Base-by-base conservation (phyloP, 1,140 invertebrate species). In the Nautilus pompilius region DNA sequence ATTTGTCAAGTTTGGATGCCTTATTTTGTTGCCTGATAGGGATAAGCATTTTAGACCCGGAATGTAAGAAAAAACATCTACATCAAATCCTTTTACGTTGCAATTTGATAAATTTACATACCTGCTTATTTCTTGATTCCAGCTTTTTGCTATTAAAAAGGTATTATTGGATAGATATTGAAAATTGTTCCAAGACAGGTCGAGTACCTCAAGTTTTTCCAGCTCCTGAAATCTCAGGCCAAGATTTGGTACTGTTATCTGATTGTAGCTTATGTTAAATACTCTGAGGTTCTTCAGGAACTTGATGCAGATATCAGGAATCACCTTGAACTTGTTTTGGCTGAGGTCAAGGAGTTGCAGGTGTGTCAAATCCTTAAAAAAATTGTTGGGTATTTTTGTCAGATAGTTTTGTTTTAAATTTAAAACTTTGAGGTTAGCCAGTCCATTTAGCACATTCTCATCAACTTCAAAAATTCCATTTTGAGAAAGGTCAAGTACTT, bases 211-310 rank as follows among this genome's bases (percentile, higher is more conserved):
- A 46, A 78, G 57, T 2, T 67, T 63, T 45, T 58, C 65, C 41
- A 66, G 68, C 5, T 67, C 67, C 63, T 74, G 74, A 57, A 75
- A 74, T 49, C 73, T 36, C 1, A 69, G 54, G 33, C 71, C 72
- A 24, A 80, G 59, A 26, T 63, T 60, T 4, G 71, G 65, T 2
- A 57, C 36, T 1, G 30, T 63, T n/a, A 78, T 48, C 6, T 67
- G 41, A 59, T 80, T 80, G 64, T 62, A 68, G 32, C 73, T 75
- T 2, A 76, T 48, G 54, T 78, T 75, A n/a, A 80, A 66, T 20
- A 63, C 26, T 57, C 60, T 70, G 10, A 78, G 63, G n/a, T 66
- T 66, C 3, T 32, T 56, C n/a, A 76, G 45, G 29, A 64, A 53
- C 22, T 48, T 28, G 33, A 76, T 68, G 5, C 56, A 41, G 20